These are phyloP conservation scores for Volucella inflata DNA, from an alignment of 2,888 invertebrate species.

Conservation along the genomic window DNA sequence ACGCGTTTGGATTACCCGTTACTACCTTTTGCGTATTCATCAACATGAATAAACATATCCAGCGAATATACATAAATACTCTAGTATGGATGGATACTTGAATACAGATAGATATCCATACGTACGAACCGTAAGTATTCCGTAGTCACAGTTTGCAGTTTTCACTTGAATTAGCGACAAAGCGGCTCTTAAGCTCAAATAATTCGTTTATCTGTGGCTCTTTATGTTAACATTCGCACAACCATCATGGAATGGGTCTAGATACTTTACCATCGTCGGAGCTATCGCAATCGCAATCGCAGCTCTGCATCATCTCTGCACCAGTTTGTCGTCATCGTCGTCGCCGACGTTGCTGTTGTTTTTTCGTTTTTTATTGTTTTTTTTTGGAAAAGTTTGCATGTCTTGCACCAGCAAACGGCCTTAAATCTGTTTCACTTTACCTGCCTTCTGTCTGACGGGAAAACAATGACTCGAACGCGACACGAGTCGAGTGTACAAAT, in stretches of 20 bases:
- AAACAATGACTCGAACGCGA: conserved; percentile 39
- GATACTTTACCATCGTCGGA: conserved; percentile 23
- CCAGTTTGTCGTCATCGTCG: conserved; percentile 23
- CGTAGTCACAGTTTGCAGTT: conserved; percentile 25
- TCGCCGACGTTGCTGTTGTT: no score
- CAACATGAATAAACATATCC: conserved; percentile 54
- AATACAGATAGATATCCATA: no score
- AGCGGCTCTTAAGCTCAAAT: conserved; percentile 38
- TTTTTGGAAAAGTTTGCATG: conserved; percentile 50
- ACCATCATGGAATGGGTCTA: conserved; percentile 34
- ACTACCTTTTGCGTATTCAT: neutral
- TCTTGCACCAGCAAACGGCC: conserved; percentile 48
- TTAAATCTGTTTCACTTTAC: conserved; percentile 47
- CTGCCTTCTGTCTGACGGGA: neutral
- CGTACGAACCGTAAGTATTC: no score
- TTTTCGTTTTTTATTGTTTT: no score
- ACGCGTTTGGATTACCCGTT: neutral
- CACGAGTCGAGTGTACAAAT: neutral
- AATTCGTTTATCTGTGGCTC: conserved; percentile 52
- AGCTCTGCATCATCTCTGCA: conserved; percentile 18
- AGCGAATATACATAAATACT: conserved; percentile 12
- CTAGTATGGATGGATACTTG: no score
- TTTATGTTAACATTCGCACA: conserved; percentile 36
- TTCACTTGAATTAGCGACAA: conserved; percentile 61
- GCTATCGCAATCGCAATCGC: conserved; percentile 2